Base-by-base conservation (phyloP, 2,888 invertebrate species). In the Ischnura elegans region DNA sequence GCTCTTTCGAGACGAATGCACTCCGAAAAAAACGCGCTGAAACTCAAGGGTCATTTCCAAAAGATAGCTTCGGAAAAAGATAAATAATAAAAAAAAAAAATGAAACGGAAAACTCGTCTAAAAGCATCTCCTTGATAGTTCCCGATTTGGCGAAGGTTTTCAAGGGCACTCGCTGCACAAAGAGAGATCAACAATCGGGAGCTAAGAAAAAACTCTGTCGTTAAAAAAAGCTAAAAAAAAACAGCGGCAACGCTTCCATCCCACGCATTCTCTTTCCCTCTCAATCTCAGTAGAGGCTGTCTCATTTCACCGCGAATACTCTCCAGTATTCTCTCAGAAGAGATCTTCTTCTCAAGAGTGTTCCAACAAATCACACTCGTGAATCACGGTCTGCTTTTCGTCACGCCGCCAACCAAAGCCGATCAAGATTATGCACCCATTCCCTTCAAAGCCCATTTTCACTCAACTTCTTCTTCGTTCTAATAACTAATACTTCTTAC, bases 31-130 rank as follows among this genome's bases (percentile, higher is more conserved):
- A 76, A 76, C n/a, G n/a, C n/a, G 13, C 2, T 3, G n/a, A 36
- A 76, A 76, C 36, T 76, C 76, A 76, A 76, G 76, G 76, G 76
- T 76, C 76, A 76, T 76, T 76, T 76, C 76, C 76, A 76, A 76
- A 76, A 76, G 76, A 76, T 76, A 76, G 76, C 76, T 76, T 76
- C 36, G 29, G 76, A 16, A 76, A 36, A 76, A 13, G 76, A 36
- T 10, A 13, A 36, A 36, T 10, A 19, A 51, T 51, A 51, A 76
- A 76, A 66, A 66, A 76, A 76, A n/a, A n/a, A n/a, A n/a, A n/a
- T n/a, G n/a, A n/a, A n/a, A n/a, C n/a, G n/a, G n/a, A n/a, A n/a
- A 76, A 76, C 76, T 36, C 36, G 76, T 76, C 76, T 16, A 76
- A 76, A 76, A 8, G 76, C 76, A 29, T 36, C 76, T n/a, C 13